Evolutionary conservation across 2,888 invertebrate species (phyloP), one percentile per base, ranked within the genome.

Genomic region (Shargacucullia verbasci): DNA sequence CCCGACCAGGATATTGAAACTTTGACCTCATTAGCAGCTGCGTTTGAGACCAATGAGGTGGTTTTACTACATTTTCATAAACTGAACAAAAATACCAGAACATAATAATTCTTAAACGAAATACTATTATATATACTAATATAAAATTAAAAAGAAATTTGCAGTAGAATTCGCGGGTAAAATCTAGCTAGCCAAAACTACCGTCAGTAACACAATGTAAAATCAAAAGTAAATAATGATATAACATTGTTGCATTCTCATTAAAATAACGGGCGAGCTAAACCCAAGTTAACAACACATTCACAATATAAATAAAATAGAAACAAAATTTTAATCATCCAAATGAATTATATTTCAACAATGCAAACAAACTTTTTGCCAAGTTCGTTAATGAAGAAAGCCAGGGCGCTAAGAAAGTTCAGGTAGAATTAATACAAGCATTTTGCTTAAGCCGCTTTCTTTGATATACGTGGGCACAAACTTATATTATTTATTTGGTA

Each of bases 371-470:
- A 63, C 49, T 59, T 59, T 59, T 47, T 35, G 13, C 48, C 34
- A 73, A 74, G 54, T 76, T 57, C 11, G 33, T 53, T 64, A 75
- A 73, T 65, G 76, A 75, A 76, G 70, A 73, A 76, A 76, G 61
- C 62, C 68, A 60, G 64, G 9, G 9, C 29, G 47, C 58, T 55
- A 44, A 48, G 57, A 62, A 66, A 75, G 50, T 70, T 78, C 79
- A 79, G 73, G 76, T 76, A 72, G 76, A 79, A 82, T 84, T 83
- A 81, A 85, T 84, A 66, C 38, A 59, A 64, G 66, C 45, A 81
- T 83, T 83, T 81, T 71, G 71, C 64, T 70, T 57, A 77, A 78
- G 75, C 81, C 59, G 73, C 68, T 79, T 78, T 76, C 75, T 80
- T 80, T 81, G 81, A 76, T 75, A 75, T 75, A 76, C 72, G 65